These are phyloP conservation scores for Chrysemys picta DNA, from an alignment of 2,113 vertebrate genomes.

Conservation along the genomic window DNA sequence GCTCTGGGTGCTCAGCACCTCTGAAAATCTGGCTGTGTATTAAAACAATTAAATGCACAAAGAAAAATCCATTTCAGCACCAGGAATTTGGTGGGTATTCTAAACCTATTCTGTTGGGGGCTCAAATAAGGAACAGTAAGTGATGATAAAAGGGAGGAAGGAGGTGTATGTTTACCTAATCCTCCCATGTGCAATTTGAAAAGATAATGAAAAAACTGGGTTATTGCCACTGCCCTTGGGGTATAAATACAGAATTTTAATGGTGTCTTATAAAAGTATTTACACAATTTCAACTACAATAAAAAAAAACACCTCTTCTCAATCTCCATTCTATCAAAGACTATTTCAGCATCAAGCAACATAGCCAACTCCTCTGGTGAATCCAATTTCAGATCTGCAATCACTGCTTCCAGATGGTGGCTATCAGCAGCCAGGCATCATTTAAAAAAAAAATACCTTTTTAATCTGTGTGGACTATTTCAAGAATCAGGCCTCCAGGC, in stretches of 20 bases:
- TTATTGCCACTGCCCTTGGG: constrained; percentile 7
- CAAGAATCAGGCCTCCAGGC: constrained; percentile 29
- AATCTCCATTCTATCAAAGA: constrained; percentile 36
- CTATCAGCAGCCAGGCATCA: constrained; percentile 48
- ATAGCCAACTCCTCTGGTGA: constrained; percentile 48
- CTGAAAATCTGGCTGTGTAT: neutral
- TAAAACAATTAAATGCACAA: neutral
- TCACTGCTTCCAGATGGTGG: constrained; percentile 55
- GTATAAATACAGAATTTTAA: constrained; percentile 26
- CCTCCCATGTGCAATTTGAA: neutral
- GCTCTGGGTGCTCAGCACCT: neutral
- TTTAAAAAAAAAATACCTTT: constrained; percentile 14
- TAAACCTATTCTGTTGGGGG: neutral
- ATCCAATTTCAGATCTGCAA: constrained; percentile 64
- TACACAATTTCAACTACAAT: neutral
- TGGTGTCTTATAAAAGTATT: constrained; percentile 27
- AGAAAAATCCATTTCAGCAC: neutral
- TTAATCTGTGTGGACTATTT: constrained; percentile 54
- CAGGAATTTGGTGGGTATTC: constrained; percentile 11
- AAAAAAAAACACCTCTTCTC: constrained; percentile 1
- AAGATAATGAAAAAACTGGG: neutral
- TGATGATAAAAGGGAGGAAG: neutral
- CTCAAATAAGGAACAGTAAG: neutral
- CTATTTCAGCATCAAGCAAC: constrained; percentile 55
- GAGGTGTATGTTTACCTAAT: neutral